phyloP scores from a whole-genome alignment of 2,888 invertebrate species.

The Athrips mouffetella region DNA sequence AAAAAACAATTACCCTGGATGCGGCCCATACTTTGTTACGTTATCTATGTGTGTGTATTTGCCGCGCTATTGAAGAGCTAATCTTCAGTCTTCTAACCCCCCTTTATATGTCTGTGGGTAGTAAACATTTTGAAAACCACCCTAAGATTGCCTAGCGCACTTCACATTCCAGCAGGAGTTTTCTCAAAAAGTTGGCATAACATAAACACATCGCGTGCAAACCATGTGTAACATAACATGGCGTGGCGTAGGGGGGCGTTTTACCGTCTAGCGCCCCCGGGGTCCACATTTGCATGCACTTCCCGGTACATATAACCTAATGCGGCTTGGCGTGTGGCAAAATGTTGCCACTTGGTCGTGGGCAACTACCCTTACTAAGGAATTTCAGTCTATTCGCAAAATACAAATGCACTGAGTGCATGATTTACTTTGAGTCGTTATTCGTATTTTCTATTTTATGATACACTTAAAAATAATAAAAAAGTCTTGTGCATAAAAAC shows the following conservation, averaged over 20 bases:
- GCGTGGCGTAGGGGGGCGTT: constrained; percentile 24
- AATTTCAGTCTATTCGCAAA: neutral
- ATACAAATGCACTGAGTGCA: neutral
- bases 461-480: no score
- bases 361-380: constrained; percentile 35
- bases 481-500: no score
- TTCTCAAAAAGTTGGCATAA: constrained; percentile 22
- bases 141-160: no score
- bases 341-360: constrained; percentile 40
- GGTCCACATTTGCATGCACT: constrained; percentile 47
- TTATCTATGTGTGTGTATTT: no score
- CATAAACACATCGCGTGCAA: constrained; percentile 57
- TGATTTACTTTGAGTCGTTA: neutral
- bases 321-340: constrained; percentile 46
- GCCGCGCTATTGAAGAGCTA: no score
- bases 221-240: constrained; percentile 33
- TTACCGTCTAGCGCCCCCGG: constrained; percentile 26
- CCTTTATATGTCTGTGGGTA: no score
- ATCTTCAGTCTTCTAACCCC: no score
- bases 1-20: no score
- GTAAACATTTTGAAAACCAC: no score
- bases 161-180: neutral
- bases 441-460: no score
- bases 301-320: constrained; percentile 52
- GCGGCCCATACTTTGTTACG: no score